These are phyloP conservation scores for Callosobruchus maculatus DNA, from an alignment of 2,888 invertebrate genomes.

Conservation along the genomic window DNA sequence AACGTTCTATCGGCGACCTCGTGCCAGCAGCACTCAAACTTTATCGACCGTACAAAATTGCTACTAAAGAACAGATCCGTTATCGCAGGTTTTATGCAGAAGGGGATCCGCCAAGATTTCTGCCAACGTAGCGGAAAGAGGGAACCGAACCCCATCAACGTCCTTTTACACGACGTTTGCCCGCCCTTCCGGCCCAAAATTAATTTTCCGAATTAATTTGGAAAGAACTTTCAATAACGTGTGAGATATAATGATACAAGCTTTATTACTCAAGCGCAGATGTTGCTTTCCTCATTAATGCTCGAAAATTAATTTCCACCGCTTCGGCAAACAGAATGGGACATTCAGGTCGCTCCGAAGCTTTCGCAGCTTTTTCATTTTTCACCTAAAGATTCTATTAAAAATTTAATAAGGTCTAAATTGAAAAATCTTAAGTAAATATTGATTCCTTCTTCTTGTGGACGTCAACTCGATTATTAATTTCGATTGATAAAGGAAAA, in stretches of 20 bases:
- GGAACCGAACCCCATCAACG: neutral
- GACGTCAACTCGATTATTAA: neutral
- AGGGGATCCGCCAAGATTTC: neutral
- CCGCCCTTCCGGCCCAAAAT: neutral
- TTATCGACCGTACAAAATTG: neutral
- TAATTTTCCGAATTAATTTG: conserved; percentile 14
- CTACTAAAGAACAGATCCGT: neutral
- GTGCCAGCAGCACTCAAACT: neutral
- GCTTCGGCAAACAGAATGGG: neutral
- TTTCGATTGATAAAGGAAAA: neutral
- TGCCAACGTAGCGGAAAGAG: neutral
- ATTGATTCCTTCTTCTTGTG: neutral
- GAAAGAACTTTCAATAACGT: conserved; percentile 19
- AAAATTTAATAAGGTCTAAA: conserved; percentile 9
- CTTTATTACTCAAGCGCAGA: conserved; percentile 14
- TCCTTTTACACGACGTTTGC: neutral
- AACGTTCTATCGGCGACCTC: neutral
- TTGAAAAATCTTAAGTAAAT: conserved; percentile 7
- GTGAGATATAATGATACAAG: conserved; percentile 15
- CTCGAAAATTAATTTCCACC: conserved; percentile 13
- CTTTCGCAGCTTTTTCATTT: conserved; percentile 7
- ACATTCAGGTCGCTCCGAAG: conserved; percentile 1
- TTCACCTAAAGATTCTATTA: conserved; percentile 3
- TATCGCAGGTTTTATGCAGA: neutral
- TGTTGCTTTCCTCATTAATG: conserved; percentile 15